phyloP scores from a whole-genome alignment of 2,797 vertebrate genomes.

The Chlorospingus flavigularis region DNA sequence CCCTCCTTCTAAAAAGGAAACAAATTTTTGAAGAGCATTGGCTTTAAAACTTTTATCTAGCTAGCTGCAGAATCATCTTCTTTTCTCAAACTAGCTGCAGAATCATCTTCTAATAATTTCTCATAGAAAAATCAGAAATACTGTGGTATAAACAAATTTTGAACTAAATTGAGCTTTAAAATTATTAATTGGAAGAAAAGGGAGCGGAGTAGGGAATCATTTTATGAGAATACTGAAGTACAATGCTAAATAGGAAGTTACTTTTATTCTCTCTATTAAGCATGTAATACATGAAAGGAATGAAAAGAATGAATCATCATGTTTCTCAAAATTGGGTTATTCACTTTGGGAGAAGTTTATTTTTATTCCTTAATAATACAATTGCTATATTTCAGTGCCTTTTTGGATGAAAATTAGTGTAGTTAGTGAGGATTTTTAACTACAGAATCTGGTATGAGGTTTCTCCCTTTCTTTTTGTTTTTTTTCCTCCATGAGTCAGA shows the following conservation, averaged over 20 bases:
- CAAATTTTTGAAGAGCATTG: background rate
- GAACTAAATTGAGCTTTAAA: background rate
- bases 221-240: background rate
- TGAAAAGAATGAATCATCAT: background rate
- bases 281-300: background rate
- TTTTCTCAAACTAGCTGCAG: background rate
- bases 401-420: background rate
- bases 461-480: fast-evolving
- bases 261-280: background rate
- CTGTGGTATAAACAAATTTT: background rate
- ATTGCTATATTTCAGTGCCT: background rate
- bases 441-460: fast-evolving
- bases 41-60: background rate
- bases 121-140: background rate
- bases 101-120: background rate
- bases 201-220: background rate
- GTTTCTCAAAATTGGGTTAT: background rate
- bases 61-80: background rate
- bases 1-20: background rate
- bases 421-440: background rate
- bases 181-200: background rate
- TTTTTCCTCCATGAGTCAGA: background rate
- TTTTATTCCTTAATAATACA: background rate
- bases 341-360: background rate
- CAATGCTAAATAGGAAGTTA: background rate